A percentile compares a stretch with the other conserved stretches of the same genome.
Evolutionary conservation across 1,140 invertebrate species (phyloP).

Genomic region (Saxidomus purpurata): DNA sequence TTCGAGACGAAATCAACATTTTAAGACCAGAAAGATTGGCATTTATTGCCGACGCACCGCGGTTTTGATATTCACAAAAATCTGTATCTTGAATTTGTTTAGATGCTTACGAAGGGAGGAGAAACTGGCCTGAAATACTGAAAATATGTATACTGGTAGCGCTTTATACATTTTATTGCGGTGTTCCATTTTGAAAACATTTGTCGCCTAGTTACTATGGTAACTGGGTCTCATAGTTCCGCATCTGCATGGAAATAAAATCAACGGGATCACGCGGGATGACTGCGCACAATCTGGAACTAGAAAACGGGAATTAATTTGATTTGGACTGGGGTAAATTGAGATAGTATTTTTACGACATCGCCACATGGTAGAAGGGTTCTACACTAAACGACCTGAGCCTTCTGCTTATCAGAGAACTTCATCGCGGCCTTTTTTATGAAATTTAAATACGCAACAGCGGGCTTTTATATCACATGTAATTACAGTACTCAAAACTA

Average conservation of each 20-base stretch:
- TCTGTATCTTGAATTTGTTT: slow-evolving; percentile 61
- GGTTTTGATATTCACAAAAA: slow-evolving; percentile 58
- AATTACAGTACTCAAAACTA: slow-evolving; percentile 32
- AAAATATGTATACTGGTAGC: slow-evolving; percentile 40
- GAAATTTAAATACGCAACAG: slow-evolving; percentile 24
- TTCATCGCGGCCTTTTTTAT: slow-evolving; percentile 20
- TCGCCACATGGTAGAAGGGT: not conserved
- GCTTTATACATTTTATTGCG: slow-evolving; percentile 51
- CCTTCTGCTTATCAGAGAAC: not conserved
- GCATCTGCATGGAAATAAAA: slow-evolving; percentile 54
- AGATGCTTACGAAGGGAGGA: not conserved
- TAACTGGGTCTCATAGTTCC: slow-evolving; percentile 1
- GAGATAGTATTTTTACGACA: slow-evolving; percentile 45
- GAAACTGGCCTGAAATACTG: slow-evolving; percentile 9
- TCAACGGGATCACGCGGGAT: not conserved
- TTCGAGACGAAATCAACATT: slow-evolving; percentile 60
- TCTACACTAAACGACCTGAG: slow-evolving; percentile 29
- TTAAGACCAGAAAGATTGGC: slow-evolving; percentile 67
- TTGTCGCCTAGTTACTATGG: slow-evolving; percentile 47
- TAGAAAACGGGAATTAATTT: slow-evolving; percentile 57
- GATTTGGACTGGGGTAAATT: slow-evolving; percentile 58
- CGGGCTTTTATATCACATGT: slow-evolving; percentile 2
- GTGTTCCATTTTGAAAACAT: slow-evolving; percentile 44
- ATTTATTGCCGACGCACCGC: slow-evolving; percentile 55
- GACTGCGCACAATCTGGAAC: not conserved